Conservation (phyloP, 1,140 invertebrate genomes). For the Semibalanus balanoides region DNA sequence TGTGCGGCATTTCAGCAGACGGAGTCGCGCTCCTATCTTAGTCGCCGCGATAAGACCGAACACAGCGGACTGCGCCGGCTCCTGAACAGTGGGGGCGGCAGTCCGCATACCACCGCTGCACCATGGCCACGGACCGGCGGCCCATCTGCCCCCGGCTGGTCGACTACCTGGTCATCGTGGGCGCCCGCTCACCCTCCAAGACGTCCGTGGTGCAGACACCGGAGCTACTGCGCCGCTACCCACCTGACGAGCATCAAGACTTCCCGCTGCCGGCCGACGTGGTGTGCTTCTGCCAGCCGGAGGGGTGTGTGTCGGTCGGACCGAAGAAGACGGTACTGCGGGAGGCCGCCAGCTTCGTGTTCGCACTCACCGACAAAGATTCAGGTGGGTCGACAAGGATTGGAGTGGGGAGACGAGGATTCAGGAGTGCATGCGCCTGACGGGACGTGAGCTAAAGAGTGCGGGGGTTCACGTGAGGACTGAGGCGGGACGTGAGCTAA, state of each 20-base stretch:
- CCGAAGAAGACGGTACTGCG: conserved; percentile 65
- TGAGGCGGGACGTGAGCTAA: too few relatives aligned
- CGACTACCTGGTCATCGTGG: conserved; percentile 95
- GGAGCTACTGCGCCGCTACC: conserved; percentile 90
- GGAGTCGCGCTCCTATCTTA: too few relatives aligned
- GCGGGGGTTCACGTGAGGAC: too few relatives aligned
- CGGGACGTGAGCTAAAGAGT: too few relatives aligned
- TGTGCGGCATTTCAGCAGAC: too few relatives aligned
- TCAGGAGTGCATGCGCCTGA: neutral
- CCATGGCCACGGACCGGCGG: conserved; percentile 25
- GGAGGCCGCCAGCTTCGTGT: conserved; percentile 93
- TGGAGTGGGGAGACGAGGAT: too few relatives aligned
- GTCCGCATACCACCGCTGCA: too few relatives aligned
- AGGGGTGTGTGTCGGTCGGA: conserved; percentile 74
- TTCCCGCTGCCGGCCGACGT: conserved; percentile 94
- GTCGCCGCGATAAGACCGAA: too few relatives aligned
- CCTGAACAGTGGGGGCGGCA: too few relatives aligned
- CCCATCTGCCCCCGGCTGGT: conserved; percentile 45
- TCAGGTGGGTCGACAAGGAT: conserved; percentile 45
- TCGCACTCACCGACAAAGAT: conserved; percentile 97
- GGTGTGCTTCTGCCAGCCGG: conserved; percentile 98
- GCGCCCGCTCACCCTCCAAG: conserved; percentile 53
- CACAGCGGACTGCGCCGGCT: too few relatives aligned
- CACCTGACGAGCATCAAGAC: conserved; percentile 91
- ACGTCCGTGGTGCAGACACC: conserved; percentile 60